These are phyloP conservation scores for Megalops cyprinoides DNA, from an alignment of 2,797 vertebrate species.

Conservation along the genomic window DNA sequence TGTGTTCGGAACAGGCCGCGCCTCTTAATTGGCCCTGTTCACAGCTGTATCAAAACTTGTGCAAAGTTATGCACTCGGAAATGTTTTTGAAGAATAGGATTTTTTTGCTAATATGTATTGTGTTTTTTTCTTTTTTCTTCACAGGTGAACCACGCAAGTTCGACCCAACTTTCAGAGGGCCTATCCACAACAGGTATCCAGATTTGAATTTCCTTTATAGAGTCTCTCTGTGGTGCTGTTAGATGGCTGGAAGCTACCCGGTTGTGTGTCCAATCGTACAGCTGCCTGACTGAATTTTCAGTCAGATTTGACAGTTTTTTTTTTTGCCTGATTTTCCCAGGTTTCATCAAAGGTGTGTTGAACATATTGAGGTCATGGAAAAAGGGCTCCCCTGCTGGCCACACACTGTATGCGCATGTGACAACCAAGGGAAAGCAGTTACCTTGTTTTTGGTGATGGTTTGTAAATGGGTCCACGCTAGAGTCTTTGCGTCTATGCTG, in stretches of 20 bases:
- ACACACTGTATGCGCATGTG: not conserved
- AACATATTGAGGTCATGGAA: not conserved
- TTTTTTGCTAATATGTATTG: not conserved
- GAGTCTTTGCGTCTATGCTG: too few relatives aligned
- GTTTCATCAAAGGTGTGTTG: not conserved
- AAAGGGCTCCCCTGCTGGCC: not conserved
- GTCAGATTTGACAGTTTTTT: too few relatives aligned
- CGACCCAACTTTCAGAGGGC: constrained; percentile 91
- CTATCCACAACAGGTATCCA: constrained; percentile 85
- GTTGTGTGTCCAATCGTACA: not conserved
- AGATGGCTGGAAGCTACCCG: not conserved
- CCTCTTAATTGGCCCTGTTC: not conserved
- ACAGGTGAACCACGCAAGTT: constrained; percentile 88
- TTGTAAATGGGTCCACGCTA: too few relatives aligned
- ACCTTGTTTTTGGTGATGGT: too few relatives aligned
- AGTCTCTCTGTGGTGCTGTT: not conserved
- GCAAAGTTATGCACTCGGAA: not conserved
- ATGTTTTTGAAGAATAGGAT: not conserved
- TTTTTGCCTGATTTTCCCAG: too few relatives aligned
- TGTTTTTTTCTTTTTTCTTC: constrained; percentile 61
- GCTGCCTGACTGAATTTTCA: not conserved
- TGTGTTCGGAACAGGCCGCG: not conserved
- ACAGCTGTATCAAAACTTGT: not conserved
- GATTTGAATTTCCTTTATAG: not conserved
- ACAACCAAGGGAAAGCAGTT: not conserved